Evolutionary conservation across 1,140 invertebrate species (phyloP).

Genomic region (Brachionus koreanus): DNA sequence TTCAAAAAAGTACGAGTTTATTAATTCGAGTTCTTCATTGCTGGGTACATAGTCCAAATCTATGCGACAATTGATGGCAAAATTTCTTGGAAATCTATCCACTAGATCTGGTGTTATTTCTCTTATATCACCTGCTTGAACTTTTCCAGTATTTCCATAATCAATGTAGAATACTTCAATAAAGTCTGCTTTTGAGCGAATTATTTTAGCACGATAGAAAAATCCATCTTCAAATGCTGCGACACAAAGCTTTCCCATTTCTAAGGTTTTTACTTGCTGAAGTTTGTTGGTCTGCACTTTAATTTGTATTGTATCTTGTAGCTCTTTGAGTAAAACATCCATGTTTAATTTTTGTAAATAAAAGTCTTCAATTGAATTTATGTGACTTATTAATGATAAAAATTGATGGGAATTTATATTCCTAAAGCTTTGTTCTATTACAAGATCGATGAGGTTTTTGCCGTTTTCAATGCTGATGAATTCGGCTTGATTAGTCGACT

Average conservation of each 20-base stretch:
- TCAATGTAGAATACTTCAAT: conserved; percentile 17
- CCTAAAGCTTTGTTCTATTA: neutral
- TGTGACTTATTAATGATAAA: neutral
- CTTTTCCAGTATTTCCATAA: conserved; percentile 18
- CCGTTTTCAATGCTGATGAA: neutral
- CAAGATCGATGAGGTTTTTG: neutral
- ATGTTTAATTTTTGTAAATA: conserved; percentile 9
- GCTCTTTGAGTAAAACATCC: neutral
- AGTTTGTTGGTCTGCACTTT: neutral
- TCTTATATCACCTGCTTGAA: neutral
- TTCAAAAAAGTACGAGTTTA: neutral
- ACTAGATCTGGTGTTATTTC: conserved; percentile 25
- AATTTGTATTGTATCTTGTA: conserved; percentile 15
- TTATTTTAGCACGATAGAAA: conserved; percentile 4
- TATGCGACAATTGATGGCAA: conserved; percentile 11
- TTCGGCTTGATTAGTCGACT: neutral
- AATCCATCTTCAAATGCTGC: conserved; percentile 5
- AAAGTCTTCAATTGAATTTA: conserved; percentile 13
- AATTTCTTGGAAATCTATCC: neutral
- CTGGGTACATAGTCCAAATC: neutral
- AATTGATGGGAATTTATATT: neutral
- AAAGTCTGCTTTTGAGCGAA: neutral
- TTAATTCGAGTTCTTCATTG: neutral
- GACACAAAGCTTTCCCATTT: neutral
- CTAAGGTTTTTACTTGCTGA: neutral